Base-by-base conservation (phyloP, 2,888 invertebrate genomes). In the Allolobophora icterica region DNA sequence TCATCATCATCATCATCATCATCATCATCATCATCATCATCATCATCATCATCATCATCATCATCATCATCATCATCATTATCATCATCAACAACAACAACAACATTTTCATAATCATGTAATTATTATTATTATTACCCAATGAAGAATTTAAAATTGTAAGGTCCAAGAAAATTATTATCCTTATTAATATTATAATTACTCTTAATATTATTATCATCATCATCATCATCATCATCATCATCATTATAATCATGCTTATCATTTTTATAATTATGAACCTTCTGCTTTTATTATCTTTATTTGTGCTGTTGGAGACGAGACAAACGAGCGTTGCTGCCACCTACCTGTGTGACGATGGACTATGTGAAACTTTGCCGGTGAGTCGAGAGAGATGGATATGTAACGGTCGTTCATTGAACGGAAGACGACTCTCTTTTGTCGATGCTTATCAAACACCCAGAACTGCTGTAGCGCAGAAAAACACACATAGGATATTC, bases 381-480 rank as follows among this genome's bases (percentile, higher is more conserved):
- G 0, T 8, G 87, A 87, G 5, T 87, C 87, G n/a, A 87, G 35
- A 38, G 87, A 34, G 34, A 87, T 38, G 30, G 87, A 87, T 6
- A 87, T 19, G 34, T 24, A 35, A 0, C 35, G 87, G 35, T 38
- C 87, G 87, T 38, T 87, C 24, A 1, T 87, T 4, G 87, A 35
- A 38, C 34, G 87, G 38, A 87, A 38, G 6, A 87, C 2, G 30
- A 87, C 87, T 21, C 87, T 34, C 87, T 87, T 87, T 17, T 87
- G 87, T 35, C 38, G 87, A 87, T 35, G 87, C 15, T 87, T 87
- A 21, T 35, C 87, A 87, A 24, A 87, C 34, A 87, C 38, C 87
- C 87, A 87, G 38, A 87, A 34, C 5, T 87, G 87, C 87, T 87
- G 35, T 17, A 35, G 5, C 35, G 6, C 19, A 87, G 35, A 34